Percentiles rank a stretch among this genome's conserved stretches.
phyloP scores from a whole-genome alignment of 2,797 vertebrate genomes.

The Paratrypauchen microcephalus region DNA sequence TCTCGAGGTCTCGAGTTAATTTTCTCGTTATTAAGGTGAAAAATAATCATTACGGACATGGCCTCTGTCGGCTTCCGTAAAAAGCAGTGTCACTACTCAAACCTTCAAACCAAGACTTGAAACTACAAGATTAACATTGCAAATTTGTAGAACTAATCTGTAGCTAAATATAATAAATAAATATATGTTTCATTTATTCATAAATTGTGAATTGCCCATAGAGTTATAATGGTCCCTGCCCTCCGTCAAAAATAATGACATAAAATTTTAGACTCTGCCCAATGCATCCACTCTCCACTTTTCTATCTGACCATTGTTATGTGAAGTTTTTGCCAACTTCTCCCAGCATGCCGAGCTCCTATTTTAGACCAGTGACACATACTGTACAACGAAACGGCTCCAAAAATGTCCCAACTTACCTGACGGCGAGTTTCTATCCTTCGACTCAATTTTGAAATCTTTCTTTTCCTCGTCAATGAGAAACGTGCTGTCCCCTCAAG shows the following conservation, averaged over 20 bases:
- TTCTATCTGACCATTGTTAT: not conserved
- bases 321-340: slow-evolving; percentile 10
- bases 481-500: slow-evolving; percentile 81
- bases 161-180: too few relatives aligned
- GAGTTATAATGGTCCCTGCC: not conserved
- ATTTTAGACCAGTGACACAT: slow-evolving; percentile 10
- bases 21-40: too few relatives aligned
- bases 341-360: not conserved
- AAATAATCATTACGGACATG: too few relatives aligned
- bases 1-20: too few relatives aligned
- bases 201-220: too few relatives aligned
- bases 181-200: too few relatives aligned
- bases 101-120: not conserved
- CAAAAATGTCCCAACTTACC: slow-evolving; percentile 55
- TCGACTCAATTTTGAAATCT: slow-evolving; percentile 86
- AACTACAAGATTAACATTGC: not conserved
- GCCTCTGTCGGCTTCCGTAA: too few relatives aligned
- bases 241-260: not conserved
- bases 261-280: not conserved
- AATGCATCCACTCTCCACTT: slow-evolving; percentile 2
- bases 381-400: not conserved
- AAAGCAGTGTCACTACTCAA: too few relatives aligned
- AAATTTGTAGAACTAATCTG: too few relatives aligned
- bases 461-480: slow-evolving; percentile 82
- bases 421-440: slow-evolving; percentile 84